Percentiles rank a stretch among this genome's conserved stretches.
These are phyloP conservation scores for Desmodus rotundus DNA, from an alignment of 2,113 vertebrate species.

Conservation along the genomic window DNA sequence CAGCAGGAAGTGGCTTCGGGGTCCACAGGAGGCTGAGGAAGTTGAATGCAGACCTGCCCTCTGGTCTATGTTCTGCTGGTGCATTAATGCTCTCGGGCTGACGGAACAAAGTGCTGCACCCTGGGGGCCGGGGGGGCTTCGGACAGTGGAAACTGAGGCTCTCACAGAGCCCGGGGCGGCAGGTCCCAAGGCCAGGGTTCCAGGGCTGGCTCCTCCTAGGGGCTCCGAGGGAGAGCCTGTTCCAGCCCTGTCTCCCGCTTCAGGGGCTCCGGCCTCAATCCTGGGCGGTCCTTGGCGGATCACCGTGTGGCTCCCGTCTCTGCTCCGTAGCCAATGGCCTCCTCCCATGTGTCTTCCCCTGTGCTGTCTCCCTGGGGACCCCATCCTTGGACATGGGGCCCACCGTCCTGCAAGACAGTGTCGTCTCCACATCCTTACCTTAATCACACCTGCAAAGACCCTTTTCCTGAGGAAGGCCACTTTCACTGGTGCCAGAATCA, in stretches of 20 bases:
- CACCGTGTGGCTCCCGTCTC: rapidly evolving
- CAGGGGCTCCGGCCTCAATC: rapidly evolving
- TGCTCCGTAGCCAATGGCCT: rapidly evolving
- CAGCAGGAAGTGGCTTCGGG: neutral
- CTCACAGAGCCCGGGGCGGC: rapidly evolving
- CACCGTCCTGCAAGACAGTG: rapidly evolving
- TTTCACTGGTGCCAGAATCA: neutral
- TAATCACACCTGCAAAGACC: neutral
- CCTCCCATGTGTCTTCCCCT: neutral
- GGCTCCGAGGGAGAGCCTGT: rapidly evolving
- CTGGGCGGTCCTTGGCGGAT: rapidly evolving
- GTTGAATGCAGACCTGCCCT: rapidly evolving
- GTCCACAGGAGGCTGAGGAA: neutral
- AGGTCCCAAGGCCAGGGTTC: neutral
- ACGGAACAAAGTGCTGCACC: rapidly evolving
- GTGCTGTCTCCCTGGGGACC: neutral
- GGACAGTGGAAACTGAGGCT: rapidly evolving
- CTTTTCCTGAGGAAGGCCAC: neutral
- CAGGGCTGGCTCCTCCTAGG: neutral
- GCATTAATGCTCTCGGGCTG: neutral
- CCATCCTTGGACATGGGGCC: neutral
- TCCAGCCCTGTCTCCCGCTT: neutral
- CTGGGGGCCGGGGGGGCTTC: neutral
- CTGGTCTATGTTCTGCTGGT: rapidly evolving
- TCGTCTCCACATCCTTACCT: neutral